A percentile compares a stretch with the other conserved stretches of the same genome.
Evolutionary conservation across 2,113 vertebrate species (phyloP).

Genomic region (Canis aureus): DNA sequence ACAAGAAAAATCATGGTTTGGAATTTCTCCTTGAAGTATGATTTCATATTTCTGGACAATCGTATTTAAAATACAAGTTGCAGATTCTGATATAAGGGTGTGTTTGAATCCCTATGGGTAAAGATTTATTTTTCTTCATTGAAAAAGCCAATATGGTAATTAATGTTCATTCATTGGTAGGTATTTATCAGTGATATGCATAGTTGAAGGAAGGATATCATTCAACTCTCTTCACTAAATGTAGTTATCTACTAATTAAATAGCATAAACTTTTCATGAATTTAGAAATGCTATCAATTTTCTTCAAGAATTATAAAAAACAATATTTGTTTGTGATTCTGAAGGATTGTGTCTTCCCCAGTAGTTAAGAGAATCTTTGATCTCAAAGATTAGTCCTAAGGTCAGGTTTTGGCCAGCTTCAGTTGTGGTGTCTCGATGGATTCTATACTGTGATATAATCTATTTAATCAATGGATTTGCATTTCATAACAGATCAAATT

Average conservation of each 20-base stretch:
- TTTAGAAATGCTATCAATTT: not conserved
- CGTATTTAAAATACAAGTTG: not conserved
- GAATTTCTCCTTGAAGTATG: not conserved
- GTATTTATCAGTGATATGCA: not conserved
- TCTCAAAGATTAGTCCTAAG: not conserved
- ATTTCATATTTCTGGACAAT: not conserved
- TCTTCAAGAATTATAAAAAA: not conserved
- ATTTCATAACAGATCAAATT: not conserved
- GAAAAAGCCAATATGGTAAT: not conserved
- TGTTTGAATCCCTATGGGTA: not conserved
- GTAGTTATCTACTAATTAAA: not conserved
- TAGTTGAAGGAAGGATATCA: not conserved
- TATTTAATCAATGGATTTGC: not conserved
- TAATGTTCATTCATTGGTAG: not conserved
- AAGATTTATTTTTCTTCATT: not conserved
- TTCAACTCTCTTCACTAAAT: not conserved
- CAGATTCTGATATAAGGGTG: not conserved
- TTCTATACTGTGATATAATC: not conserved
- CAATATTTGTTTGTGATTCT: not conserved
- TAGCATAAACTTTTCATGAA: not conserved
- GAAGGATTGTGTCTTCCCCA: not conserved
- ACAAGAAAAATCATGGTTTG: not conserved
- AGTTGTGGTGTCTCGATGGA: not conserved
- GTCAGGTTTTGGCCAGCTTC: not conserved
- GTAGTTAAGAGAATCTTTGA: not conserved